Evolutionary conservation across 2,888 invertebrate species (phyloP).

Genomic region (Ormia ochracea): DNA sequence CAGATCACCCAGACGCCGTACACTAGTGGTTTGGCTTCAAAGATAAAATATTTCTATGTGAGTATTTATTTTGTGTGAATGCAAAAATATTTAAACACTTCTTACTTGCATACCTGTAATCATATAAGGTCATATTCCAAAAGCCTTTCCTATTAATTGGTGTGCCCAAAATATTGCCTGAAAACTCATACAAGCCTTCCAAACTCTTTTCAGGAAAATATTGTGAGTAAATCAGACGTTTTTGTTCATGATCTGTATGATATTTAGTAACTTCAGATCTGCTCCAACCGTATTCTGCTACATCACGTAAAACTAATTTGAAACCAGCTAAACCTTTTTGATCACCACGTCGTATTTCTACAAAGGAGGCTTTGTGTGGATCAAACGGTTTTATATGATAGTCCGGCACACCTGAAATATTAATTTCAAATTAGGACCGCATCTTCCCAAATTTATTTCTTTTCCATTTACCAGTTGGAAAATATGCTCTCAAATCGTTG

Average conservation of each 20-base stretch:
- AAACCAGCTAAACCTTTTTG: constrained; percentile 82
- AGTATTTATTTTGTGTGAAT: background rate
- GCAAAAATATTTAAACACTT: background rate
- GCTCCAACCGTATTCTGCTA: constrained; percentile 87
- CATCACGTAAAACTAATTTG: constrained; percentile 83
- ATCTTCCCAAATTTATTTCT: background rate
- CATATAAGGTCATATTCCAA: constrained; percentile 86
- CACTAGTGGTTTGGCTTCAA: constrained; percentile 77
- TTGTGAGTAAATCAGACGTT: constrained; percentile 85
- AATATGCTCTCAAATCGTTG: constrained; percentile 84
- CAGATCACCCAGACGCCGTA: constrained; percentile 76
- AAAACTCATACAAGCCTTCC: constrained; percentile 82
- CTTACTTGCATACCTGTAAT: constrained; percentile 80
- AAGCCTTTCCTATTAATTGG: constrained; percentile 81
- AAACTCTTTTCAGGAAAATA: constrained; percentile 89
- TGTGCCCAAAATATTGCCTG: constrained; percentile 81
- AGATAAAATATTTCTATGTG: background rate
- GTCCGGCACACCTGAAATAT: constrained; percentile 82
- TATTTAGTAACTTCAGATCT: constrained; percentile 86
- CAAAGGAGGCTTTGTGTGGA: constrained; percentile 84
- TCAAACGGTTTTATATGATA: constrained; percentile 86
- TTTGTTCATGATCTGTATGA: constrained; percentile 82
- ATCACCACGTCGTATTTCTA: constrained; percentile 81
- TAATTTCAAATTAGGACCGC: background rate
- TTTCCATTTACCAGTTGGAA: constrained; percentile 81